Evolutionary conservation across 35 echinoderm and acorn worm species (phyloP).

Genomic region (Stichopus chloronotus): DNA sequence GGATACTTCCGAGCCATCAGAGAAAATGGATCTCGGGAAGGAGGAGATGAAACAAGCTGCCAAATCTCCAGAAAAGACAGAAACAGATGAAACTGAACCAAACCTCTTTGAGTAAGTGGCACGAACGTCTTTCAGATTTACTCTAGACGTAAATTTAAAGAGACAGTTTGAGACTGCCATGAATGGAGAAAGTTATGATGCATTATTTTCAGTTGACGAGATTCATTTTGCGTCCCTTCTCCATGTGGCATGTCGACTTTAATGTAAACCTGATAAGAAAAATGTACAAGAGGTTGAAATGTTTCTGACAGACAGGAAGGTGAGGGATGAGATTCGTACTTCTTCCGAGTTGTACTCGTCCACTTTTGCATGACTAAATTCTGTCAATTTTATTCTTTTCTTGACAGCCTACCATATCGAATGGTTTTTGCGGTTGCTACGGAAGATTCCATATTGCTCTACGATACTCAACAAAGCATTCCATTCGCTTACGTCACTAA

Average conservation of each 20-base stretch:
- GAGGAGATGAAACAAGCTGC: conserved; percentile 29
- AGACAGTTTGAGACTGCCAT: too few relatives aligned
- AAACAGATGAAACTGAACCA: conserved; percentile 23
- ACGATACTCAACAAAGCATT: conserved; percentile 93
- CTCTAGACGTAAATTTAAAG: too few relatives aligned
- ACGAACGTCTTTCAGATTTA: not conserved
- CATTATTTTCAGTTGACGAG: too few relatives aligned
- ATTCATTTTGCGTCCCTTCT: too few relatives aligned
- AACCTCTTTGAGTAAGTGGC: conserved; percentile 30
- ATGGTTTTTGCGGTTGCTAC: conserved; percentile 97
- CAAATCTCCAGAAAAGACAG: not conserved
- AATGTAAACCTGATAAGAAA: too few relatives aligned
- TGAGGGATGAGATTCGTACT: too few relatives aligned
- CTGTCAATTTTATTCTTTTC: not conserved
- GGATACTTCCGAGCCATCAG: conserved; percentile 33
- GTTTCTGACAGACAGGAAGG: too few relatives aligned
- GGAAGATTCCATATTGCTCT: conserved; percentile 84
- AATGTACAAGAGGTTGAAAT: too few relatives aligned
- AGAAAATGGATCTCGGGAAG: conserved; percentile 16
- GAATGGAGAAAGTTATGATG: too few relatives aligned
- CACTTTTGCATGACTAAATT: too few relatives aligned
- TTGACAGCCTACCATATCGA: conserved; percentile 84
- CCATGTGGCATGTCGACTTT: too few relatives aligned
- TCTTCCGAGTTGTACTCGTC: too few relatives aligned
- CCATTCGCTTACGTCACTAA: conserved; percentile 93